Evolutionary conservation across 2,113 vertebrate species (phyloP).

Genomic region (Rhea pennata): DNA sequence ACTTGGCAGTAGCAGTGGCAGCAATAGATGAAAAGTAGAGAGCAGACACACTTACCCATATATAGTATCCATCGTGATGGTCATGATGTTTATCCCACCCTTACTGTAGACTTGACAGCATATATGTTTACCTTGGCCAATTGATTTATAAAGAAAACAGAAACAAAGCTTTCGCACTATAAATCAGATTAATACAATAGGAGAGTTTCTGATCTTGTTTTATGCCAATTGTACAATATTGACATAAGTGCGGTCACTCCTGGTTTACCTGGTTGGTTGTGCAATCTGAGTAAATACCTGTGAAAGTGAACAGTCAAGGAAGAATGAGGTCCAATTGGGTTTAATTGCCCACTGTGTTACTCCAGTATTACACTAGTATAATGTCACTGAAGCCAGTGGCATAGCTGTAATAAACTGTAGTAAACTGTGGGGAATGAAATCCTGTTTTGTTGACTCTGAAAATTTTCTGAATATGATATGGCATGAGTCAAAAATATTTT

Average conservation of each 20-base stretch:
- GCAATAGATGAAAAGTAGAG: conserved; percentile 24
- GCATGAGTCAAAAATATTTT: conserved; percentile 78
- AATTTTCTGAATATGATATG: conserved; percentile 72
- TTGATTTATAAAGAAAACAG: background rate
- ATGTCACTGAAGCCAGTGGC: background rate
- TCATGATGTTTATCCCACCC: background rate
- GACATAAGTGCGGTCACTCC: background rate
- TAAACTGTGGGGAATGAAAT: conserved; percentile 17
- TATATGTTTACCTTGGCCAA: background rate
- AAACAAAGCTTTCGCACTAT: background rate
- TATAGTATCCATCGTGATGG: conserved; percentile 4
- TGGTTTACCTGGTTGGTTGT: background rate
- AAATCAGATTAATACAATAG: conserved; percentile 25
- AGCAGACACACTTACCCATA: conserved; percentile 13
- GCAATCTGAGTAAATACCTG: background rate
- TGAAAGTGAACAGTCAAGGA: background rate
- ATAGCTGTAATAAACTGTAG: background rate
- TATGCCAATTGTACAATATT: background rate
- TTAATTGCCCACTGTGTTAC: background rate
- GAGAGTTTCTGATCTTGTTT: conserved; percentile 1
- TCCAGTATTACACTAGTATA: background rate
- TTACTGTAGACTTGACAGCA: background rate
- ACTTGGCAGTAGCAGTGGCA: conserved; percentile 22
- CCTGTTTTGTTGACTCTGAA: conserved; percentile 28
- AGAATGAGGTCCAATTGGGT: background rate